Conservation (phyloP, 2,888 invertebrate genomes). For the Neoscelio sp. region DNA sequence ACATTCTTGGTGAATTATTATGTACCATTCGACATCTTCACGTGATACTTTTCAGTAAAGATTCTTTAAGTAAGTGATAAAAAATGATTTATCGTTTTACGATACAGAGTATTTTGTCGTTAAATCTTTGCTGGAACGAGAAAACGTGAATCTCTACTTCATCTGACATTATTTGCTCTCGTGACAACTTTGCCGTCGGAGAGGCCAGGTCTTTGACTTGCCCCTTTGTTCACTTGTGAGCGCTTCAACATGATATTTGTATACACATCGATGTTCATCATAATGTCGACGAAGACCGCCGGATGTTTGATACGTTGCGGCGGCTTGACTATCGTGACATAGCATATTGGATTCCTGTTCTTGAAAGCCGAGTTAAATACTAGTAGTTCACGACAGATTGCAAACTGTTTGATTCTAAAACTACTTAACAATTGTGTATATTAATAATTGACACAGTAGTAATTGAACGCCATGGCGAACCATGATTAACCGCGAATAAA, state of each 20-base stretch:
- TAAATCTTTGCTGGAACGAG: conserved; percentile 25
- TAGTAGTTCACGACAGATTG: conserved; percentile 63
- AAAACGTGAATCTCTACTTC: conserved; percentile 57
- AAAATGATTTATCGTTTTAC: no score
- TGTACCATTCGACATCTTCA: no score
- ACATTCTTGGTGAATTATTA: background rate
- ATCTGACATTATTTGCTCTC: conserved; percentile 63
- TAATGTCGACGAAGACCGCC: conserved; percentile 76
- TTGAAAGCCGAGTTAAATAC: conserved; percentile 66
- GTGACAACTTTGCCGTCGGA: conserved; percentile 57
- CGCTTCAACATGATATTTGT: conserved; percentile 64
- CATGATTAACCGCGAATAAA: no score
- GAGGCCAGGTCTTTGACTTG: conserved; percentile 66
- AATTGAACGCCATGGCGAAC: no score
- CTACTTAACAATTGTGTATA: conserved; percentile 45
- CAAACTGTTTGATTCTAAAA: conserved; percentile 64
- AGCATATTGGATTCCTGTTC: conserved; percentile 78
- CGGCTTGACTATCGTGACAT: conserved; percentile 71
- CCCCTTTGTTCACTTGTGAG: conserved; percentile 57
- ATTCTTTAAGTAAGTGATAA: no score
- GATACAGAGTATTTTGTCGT: conserved; percentile 28
- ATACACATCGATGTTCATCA: conserved; percentile 66
- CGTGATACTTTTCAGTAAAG: no score
- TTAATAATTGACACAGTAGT: conserved; percentile 41
- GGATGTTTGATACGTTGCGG: conserved; percentile 80